Base-by-base conservation (phyloP, 2,797 vertebrate genomes). In the Poecilia gillii region DNA sequence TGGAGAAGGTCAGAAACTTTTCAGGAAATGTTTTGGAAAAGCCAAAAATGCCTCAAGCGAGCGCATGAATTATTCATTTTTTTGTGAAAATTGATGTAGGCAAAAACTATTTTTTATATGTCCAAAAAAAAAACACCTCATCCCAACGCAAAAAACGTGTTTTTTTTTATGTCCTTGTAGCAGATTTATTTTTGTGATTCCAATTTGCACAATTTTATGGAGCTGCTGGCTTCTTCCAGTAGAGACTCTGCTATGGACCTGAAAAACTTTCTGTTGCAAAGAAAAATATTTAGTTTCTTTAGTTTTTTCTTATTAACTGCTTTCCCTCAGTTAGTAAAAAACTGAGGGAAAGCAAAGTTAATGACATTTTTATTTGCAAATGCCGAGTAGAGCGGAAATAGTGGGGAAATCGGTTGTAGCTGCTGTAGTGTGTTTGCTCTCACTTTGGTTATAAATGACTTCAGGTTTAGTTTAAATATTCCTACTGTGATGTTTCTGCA, bases 401-500 rank as follows among this genome's bases (percentile, higher is more conserved):
- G 12, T 2, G 49, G 0, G 43, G 43, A 45, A 23, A 57, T 28
- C 14, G 6, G 28, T 3, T 9, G 51, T 49, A 20, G 47, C 18
- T 23, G 8, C 9, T 11, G 3, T 11, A n/a, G 9, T 55, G 23
- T 55, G 51, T n/a, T 55, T 55, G 20, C 25, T 4, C 39, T 25
- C 23, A 25, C 64, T 68, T 25, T 12, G 39, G 8, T 43, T 68
- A 43, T 11, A 68, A n/a, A 16, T 14, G 4, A 13, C 73, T 39
- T 55, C 6, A 28, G 7, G 14, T 18, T 39, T 70, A 2, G 6
- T 11, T 39, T 1, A 1, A n/a, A 39, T 41, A 41, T 76, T 20
- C 20, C 0, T 36, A 41, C 20, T 62, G 0, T 39, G 3, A 78
- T 64, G 71, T 0, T 74, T 6, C 80, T 33, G 0, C 41, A 99